phyloP scores from a whole-genome alignment of 2,113 vertebrate genomes.

The Turdus rufiventris region DNA sequence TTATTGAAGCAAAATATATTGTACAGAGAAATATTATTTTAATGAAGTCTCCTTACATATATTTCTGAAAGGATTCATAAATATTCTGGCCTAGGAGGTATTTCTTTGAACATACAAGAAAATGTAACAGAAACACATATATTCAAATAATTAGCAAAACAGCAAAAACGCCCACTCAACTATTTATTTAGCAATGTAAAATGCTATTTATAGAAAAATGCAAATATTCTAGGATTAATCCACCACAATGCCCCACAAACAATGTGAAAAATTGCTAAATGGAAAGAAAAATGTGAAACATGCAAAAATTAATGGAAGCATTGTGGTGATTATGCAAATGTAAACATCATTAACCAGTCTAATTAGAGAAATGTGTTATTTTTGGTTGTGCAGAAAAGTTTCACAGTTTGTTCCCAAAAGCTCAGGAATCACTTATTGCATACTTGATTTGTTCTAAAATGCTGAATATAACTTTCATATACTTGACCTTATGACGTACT shows the following conservation, averaged over 20 bases:
- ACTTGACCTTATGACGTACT: background rate
- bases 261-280: constrained; percentile 64
- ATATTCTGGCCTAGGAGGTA: background rate
- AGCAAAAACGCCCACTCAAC: fast-evolving
- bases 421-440: background rate
- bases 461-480: background rate
- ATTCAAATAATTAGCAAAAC: constrained; percentile 41
- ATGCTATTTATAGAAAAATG: constrained; percentile 60
- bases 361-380: constrained; percentile 46
- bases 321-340: constrained; percentile 61
- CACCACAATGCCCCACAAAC: constrained; percentile 3
- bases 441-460: background rate
- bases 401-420: background rate
- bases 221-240: constrained; percentile 64
- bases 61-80: background rate
- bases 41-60: background rate
- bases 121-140: background rate
- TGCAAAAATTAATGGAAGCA: constrained; percentile 44
- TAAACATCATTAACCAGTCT: constrained; percentile 43
- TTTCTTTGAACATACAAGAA: background rate
- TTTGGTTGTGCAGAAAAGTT: background rate
- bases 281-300: constrained; percentile 44
- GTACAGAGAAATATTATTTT: background rate
- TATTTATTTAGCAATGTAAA: constrained; percentile 29
- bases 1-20: background rate